Base-by-base conservation (phyloP, 2,888 invertebrate genomes). In the Cheilosia soror region DNA sequence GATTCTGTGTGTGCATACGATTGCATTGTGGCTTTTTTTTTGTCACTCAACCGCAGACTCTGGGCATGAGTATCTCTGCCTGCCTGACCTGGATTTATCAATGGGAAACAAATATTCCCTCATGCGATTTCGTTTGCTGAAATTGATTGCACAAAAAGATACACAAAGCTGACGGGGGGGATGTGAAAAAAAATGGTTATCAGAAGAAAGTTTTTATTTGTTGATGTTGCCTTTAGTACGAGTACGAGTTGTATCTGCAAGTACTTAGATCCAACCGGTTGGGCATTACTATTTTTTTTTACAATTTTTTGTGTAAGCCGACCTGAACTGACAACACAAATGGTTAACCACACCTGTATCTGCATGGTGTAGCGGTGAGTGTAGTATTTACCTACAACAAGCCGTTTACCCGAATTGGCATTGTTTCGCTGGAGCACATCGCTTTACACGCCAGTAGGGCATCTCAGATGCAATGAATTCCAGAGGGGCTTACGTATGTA, bases 41-140 rank as follows among this genome's bases (percentile, higher is more conserved):
- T 58, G 58, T 58, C 58, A 75, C 25, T 71, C 58, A 65, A 5
- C 20, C 27, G 33, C 25, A 62, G 44, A 62, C 44, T 27, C 37
- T 5, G n/a, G n/a, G 27, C 13, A n/a, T 0, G 15, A 15, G 47
- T n/a, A 47, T 3, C 51, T 51, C 49, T 9, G 25, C 4, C 47
- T 42, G 33, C 47, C 55, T 76, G 76, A 76, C 81, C 76, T 72
- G 65, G 62, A 62, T 80, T 75, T 68, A 57, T 82, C 77, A 77
- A 82, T 77, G 76, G 42, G n/a, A 71, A 60, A 65, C 33, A 60
- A 63, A 79, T 68, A 69, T 51, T 31, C 49, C 60, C 49, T 7
- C 37, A 37, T 44, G 51, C 33, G 53, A 53, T 63, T 58, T 37
- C 42, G 66, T 55, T 72, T 65, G 42, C 40, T 62, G 20, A 79